Conservation (phyloP, 1,140 invertebrate species). For the Hesperophylax magnus region DNA sequence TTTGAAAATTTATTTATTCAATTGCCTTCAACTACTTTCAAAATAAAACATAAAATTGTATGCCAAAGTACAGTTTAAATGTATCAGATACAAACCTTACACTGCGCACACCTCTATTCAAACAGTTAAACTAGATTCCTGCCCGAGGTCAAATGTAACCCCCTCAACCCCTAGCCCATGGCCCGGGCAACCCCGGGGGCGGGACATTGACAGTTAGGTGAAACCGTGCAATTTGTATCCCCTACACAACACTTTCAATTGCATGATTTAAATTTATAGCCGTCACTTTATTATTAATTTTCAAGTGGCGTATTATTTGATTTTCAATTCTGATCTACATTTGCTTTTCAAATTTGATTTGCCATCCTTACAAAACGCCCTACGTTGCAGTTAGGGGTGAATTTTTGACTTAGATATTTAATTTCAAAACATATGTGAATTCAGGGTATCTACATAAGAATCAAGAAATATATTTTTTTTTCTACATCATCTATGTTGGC, state of each 20-base stretch:
- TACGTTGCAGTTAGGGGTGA: not conserved
- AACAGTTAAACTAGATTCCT: constrained; percentile 33
- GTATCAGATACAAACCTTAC: constrained; percentile 3
- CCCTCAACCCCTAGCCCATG: not conserved
- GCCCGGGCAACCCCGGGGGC: constrained; percentile 23
- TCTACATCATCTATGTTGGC: no score
- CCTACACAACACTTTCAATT: constrained; percentile 35
- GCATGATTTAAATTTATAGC: constrained; percentile 54
- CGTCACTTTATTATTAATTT: constrained; percentile 54
- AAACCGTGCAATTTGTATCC: constrained; percentile 36
- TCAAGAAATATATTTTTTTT: no score
- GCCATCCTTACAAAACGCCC: not conserved
- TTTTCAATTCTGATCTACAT: constrained; percentile 35
- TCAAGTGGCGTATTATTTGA: constrained; percentile 40
- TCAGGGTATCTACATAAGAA: no score
- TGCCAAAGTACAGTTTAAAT: not conserved
- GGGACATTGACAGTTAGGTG: constrained; percentile 40
- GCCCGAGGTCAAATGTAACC: constrained; percentile 8
- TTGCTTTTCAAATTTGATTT: constrained; percentile 29
- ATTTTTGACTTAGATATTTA: no score
- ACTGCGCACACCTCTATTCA: constrained; percentile 13
- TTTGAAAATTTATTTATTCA: no score
- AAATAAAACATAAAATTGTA: not conserved
- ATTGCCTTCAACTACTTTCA: no score
- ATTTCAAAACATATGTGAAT: no score